Evolutionary conservation across 2,888 invertebrate genomes (phyloP), one percentile per base, ranked within the genome.

Genomic region (Tenodera sinensis): DNA sequence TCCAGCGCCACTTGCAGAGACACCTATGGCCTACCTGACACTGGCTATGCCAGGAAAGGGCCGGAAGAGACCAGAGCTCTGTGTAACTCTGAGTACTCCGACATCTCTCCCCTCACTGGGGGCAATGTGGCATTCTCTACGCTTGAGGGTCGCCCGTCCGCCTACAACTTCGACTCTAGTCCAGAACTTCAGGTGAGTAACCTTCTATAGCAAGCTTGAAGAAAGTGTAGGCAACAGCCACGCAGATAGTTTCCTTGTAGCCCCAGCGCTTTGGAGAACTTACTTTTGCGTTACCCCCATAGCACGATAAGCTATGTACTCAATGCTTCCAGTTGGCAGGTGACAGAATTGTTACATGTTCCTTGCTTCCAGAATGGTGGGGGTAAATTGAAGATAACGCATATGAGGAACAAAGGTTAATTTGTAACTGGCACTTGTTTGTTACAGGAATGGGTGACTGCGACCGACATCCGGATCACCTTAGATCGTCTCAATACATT

Each of bases 41-140:
- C 95, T 47, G 95, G 96, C 85, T 95, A 96, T 47, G 95, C 95
- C 15, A 95, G 96, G 0, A 96, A 97, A 88, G 96, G 96, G 0
- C 96, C 96, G 47, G 95, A 96, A 84, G 99, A 99, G 93, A 98
- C 98, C 0, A 95, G 97, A 90, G 98, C 99, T 0, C 95, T 99
- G n/a, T 99, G 99, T 93, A 98, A 98, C n/a, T 97, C 98, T 90
- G 99, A 99, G 92, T 99, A 98, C 94, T 99, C 99, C 7, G 99
- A 99, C 92, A 99, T 99, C 91, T 98, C 99, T 0, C 99, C 99
- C 0, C 94, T 99, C 90, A 96, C 97, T 3, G 98, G 98, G 27
- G 99, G 99, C 28, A 98, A 98, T 92, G 98, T 99, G 9, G 97
- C 98, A 14, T 99, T 99, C 94, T 97, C 98, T 20, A 99, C 99